phyloP scores from a whole-genome alignment of 2,113 vertebrate species.

The Zingel zingel region DNA sequence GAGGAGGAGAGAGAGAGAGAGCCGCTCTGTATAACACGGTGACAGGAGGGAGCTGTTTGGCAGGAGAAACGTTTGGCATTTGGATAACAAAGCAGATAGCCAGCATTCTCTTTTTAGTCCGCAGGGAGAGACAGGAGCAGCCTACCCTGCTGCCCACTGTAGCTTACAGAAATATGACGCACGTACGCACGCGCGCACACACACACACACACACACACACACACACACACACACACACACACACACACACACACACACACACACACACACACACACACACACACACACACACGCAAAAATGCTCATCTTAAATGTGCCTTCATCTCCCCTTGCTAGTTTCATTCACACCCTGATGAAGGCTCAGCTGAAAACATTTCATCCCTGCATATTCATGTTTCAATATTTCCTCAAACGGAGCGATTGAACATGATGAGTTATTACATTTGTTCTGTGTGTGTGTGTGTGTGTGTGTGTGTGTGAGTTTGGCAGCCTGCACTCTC shows the following conservation, averaged over 20 bases:
- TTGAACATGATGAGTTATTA: conserved; percentile 20
- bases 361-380: conserved; percentile 56
- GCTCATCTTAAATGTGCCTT: conserved; percentile 30
- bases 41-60: conserved; percentile 69
- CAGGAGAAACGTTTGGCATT: conserved; percentile 69
- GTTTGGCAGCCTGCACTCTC: conserved; percentile 35
- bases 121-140: conserved; percentile 62
- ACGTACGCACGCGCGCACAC: conserved; percentile 1
- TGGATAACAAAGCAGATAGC: conserved; percentile 73
- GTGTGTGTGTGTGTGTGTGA: conserved; percentile 4
- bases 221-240: conserved; percentile 32
- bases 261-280: conserved; percentile 22
- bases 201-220: conserved; percentile 20
- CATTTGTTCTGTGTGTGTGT: conserved; percentile 25
- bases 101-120: conserved; percentile 65
- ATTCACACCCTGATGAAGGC: conserved; percentile 50
- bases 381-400: conserved; percentile 49
- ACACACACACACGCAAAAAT: background rate
- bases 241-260: conserved; percentile 15
- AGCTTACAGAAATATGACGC: conserved; percentile 62
- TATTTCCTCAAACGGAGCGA: conserved; percentile 15
- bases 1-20: conserved; percentile 20
- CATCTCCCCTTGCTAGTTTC: conserved; percentile 28
- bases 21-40: conserved; percentile 53
- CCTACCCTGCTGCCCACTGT: conserved; percentile 65